A percentile compares a stretch with the other conserved stretches of the same genome.
These are phyloP conservation scores for Eira barbara DNA, from an alignment of 2,113 vertebrate species.

Conservation along the genomic window DNA sequence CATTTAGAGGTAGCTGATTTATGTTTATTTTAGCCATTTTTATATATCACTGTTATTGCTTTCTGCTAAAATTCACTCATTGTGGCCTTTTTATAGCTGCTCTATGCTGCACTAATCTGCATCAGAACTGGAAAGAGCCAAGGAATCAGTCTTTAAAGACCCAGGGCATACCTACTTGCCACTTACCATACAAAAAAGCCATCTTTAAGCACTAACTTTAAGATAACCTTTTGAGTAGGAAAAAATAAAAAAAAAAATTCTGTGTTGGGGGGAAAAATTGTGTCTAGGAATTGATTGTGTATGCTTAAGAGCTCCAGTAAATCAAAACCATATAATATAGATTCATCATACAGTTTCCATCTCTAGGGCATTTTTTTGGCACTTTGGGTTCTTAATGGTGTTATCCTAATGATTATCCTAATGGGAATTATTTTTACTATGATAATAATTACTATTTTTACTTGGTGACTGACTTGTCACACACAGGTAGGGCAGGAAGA, in stretches of 20 bases:
- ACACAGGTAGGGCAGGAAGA: neutral
- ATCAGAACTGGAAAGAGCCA: constrained; percentile 38
- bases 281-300: neutral
- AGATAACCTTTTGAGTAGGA: constrained; percentile 29
- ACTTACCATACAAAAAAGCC: constrained; percentile 17
- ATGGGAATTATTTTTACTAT: neutral
- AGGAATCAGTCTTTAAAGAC: neutral
- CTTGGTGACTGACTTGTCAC: neutral
- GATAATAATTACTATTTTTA: neutral
- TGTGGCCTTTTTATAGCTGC: constrained; percentile 25
- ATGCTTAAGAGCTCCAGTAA: constrained; percentile 23
- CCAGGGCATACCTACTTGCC: neutral
- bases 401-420: neutral
- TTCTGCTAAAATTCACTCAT: constrained; percentile 48
- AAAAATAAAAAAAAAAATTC: constrained; percentile 15
- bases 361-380: neutral
- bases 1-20: constrained; percentile 51
- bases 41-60: constrained; percentile 47
- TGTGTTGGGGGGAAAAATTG: neutral
- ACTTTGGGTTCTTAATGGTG: neutral
- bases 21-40: constrained; percentile 53
- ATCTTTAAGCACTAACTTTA: constrained; percentile 37
- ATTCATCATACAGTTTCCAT: neutral
- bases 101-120: constrained; percentile 43
- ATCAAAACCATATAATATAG: neutral